A percentile compares a stretch with the other conserved stretches of the same genome.
Conservation (phyloP, 2,888 invertebrate genomes). For the Papilio demoleus region DNA sequence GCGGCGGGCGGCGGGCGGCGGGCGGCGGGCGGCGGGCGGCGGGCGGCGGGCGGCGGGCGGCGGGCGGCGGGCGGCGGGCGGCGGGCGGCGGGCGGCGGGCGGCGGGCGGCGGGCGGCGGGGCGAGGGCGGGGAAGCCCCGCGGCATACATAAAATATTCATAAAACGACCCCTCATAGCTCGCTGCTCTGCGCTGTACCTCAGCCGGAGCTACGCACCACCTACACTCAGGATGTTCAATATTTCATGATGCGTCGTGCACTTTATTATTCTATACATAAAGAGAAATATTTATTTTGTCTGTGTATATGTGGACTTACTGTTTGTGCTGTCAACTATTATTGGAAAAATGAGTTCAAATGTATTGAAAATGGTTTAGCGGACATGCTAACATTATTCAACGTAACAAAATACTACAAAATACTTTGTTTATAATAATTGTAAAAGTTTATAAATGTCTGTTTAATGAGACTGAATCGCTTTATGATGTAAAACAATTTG, state of each 20-base stretch:
- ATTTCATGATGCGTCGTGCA: not conserved
- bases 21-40: no score
- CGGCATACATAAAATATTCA: constrained; percentile 74
- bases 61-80: no score
- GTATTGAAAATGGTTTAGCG: no score
- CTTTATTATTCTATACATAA: not conserved
- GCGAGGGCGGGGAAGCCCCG: constrained; percentile 56
- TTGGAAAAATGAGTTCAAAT: not conserved
- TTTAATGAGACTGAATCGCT: not conserved
- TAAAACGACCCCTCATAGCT: constrained; percentile 47
- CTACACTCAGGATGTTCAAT: not conserved
- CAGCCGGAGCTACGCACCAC: not conserved
- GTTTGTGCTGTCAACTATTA: not conserved
- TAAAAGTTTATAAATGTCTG: not conserved
- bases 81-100: no score
- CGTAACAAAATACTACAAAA: no score
- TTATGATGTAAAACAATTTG: constrained; percentile 27
- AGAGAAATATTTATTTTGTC: not conserved
- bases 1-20: no score
- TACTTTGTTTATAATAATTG: no score
- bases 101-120: constrained; percentile 49
- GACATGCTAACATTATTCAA: no score
- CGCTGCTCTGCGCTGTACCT: not conserved
- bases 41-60: no score
- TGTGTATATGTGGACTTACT: not conserved